Evolutionary conservation across 2,888 invertebrate genomes (phyloP).

Genomic region (Clitarchus hookeri): DNA sequence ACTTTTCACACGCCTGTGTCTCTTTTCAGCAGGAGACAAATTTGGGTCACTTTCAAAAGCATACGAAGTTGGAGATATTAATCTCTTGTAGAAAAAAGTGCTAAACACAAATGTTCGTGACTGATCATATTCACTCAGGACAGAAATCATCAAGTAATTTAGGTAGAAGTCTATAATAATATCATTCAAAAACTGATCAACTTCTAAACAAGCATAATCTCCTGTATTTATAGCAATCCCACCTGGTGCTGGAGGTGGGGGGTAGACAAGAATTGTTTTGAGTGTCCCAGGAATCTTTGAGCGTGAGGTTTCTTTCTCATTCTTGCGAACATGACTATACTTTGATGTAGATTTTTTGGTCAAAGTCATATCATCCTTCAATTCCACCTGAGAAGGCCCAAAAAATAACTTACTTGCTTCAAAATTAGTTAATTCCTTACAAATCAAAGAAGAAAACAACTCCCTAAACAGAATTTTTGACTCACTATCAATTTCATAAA

Average conservation of each 20-base stretch:
- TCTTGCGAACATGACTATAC: background rate
- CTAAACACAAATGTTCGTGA: slow-evolving; percentile 92
- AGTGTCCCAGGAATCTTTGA: background rate
- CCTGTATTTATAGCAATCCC: slow-evolving; percentile 92
- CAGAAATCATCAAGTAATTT: slow-evolving; percentile 78
- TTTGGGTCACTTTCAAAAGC: slow-evolving; percentile 68
- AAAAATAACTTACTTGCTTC: background rate
- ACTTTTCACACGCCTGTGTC: slow-evolving; percentile 87
- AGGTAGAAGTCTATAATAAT: slow-evolving; percentile 98
- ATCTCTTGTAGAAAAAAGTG: slow-evolving; percentile 93
- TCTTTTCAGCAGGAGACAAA: slow-evolving; percentile 76
- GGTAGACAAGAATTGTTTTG: slow-evolving; percentile 71
- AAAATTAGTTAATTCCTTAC: background rate
- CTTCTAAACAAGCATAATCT: slow-evolving; percentile 88
- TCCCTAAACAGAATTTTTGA: background rate
- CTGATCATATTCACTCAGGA: slow-evolving; percentile 71
- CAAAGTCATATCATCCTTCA: background rate
- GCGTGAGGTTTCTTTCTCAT: background rate
- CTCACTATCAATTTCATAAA: background rate
- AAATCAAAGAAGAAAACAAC: background rate
- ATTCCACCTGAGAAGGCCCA: background rate
- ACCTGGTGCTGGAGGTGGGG: slow-evolving; percentile 80
- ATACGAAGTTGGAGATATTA: slow-evolving; percentile 76
- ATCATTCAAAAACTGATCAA: slow-evolving; percentile 95
- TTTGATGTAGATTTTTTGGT: background rate